Percentiles rank a stretch among this genome's conserved stretches.
Conservation (phyloP, 2,797 vertebrate genomes). For the Balearica regulorum region DNA sequence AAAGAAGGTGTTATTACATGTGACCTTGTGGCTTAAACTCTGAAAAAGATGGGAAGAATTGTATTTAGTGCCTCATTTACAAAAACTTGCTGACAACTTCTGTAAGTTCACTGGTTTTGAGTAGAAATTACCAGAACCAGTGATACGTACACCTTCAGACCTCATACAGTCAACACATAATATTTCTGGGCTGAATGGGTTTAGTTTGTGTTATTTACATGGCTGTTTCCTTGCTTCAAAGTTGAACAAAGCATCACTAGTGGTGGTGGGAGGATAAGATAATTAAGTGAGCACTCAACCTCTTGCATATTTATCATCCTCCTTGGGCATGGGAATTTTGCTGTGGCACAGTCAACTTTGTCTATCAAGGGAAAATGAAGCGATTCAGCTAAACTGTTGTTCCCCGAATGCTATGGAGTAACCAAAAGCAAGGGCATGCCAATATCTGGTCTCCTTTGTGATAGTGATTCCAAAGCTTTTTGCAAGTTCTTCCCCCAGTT, state of each 20-base stretch:
- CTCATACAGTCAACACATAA: not conserved
- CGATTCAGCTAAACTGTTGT: not conserved
- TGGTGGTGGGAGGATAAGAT: not conserved
- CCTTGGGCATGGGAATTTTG: not conserved
- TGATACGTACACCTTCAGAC: not conserved
- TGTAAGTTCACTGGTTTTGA: not conserved
- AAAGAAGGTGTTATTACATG: not conserved
- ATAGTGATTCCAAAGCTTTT: not conserved
- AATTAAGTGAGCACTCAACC: not conserved
- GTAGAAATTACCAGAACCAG: not conserved
- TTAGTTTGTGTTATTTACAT: not conserved
- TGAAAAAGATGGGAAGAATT: not conserved
- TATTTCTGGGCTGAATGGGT: accelerated
- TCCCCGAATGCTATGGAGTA: not conserved
- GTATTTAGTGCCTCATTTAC: not conserved
- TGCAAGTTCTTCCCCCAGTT: not conserved
- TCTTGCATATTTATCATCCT: not conserved
- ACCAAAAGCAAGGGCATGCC: not conserved
- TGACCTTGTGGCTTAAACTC: not conserved
- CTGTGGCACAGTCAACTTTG: not conserved
- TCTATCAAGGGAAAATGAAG: not conserved
- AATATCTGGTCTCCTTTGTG: not conserved
- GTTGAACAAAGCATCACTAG: not conserved
- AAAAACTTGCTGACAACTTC: not conserved
- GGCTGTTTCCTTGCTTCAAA: not conserved